phyloP scores from a whole-genome alignment of 2,797 vertebrate species.

The Cyprinodon diabolis region DNA sequence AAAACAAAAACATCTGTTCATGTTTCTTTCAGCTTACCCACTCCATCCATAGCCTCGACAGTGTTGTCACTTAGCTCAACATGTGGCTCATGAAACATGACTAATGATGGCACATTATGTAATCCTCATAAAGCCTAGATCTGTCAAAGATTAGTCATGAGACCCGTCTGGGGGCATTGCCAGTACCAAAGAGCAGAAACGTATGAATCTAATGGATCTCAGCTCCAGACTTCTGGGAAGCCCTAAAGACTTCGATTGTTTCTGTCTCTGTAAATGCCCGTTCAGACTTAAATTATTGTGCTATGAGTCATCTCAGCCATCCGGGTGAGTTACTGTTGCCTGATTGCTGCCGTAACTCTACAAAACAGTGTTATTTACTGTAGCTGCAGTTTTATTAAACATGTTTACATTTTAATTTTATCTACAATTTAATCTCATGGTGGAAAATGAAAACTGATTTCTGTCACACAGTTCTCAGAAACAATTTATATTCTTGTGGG shows the following conservation, averaged over 20 bases:
- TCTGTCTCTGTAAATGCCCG: conserved; percentile 43
- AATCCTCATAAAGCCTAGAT: conserved; percentile 65
- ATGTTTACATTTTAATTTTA: conserved; percentile 46
- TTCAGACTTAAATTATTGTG: conserved; percentile 50
- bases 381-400: conserved; percentile 45
- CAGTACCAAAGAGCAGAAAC: conserved; percentile 58
- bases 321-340: conserved; percentile 29
- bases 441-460: conserved; percentile 30
- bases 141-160: conserved; percentile 64
- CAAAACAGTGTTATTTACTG: conserved; percentile 27
- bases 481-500: conserved; percentile 34
- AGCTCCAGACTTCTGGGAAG: conserved; percentile 62
- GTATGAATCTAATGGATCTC: conserved; percentile 54
- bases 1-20: conserved; percentile 64
- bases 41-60: conserved; percentile 60
- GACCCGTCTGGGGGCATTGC: conserved; percentile 49
- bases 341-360: conserved; percentile 31
- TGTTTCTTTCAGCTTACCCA: conserved; percentile 52
- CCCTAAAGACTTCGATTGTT: conserved; percentile 41
- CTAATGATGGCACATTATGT: conserved; percentile 64
- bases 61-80: conserved; percentile 71
- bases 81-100: conserved; percentile 65
- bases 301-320: conserved; percentile 46
- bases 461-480: conserved; percentile 10
- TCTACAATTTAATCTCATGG: conserved; percentile 32